A percentile compares a stretch with the other conserved stretches of the same genome.
phyloP scores from a whole-genome alignment of 1,140 invertebrate species.

The Drosophila pectinifera region DNA sequence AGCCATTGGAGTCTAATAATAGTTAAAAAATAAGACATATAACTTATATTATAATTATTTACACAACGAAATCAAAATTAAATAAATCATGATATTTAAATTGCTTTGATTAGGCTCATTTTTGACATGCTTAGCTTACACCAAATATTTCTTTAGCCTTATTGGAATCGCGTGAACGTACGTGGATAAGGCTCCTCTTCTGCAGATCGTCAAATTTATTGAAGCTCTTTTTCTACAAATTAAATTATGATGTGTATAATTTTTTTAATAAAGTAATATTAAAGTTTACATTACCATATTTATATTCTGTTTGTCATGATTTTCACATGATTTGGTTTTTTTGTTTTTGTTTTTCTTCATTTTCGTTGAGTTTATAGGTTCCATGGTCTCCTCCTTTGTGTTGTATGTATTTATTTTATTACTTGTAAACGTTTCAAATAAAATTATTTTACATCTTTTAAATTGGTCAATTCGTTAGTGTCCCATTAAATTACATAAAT shows the following conservation, averaged over 20 bases:
- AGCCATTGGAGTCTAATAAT: slow-evolving; percentile 42
- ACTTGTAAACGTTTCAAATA: not conserved
- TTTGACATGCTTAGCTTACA: slow-evolving; percentile 85
- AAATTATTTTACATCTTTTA: not conserved
- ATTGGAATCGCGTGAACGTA: slow-evolving; percentile 88
- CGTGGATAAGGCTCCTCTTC: slow-evolving; percentile 89
- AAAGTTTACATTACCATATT: slow-evolving; percentile 52
- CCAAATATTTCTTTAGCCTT: slow-evolving; percentile 90
- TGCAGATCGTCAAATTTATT: slow-evolving; percentile 90
- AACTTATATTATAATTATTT: not conserved
- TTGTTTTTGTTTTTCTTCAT: slow-evolving; percentile 41
- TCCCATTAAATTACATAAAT: no score
- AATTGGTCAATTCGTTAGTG: not conserved
- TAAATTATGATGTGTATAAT: not conserved
- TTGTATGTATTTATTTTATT: not conserved
- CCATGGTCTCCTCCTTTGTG: not conserved
- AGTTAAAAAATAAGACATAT: slow-evolving; percentile 1
- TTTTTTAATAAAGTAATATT: not conserved
- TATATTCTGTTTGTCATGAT: slow-evolving; percentile 59
- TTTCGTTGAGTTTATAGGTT: not conserved
- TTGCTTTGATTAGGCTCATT: slow-evolving; percentile 37
- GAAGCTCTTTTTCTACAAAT: slow-evolving; percentile 90
- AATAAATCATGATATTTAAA: not conserved
- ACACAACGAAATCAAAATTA: not conserved
- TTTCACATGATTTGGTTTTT: slow-evolving; percentile 47